Evolutionary conservation across 1,140 invertebrate genomes (phyloP).

Genomic region (Drosophila lacertosa): DNA sequence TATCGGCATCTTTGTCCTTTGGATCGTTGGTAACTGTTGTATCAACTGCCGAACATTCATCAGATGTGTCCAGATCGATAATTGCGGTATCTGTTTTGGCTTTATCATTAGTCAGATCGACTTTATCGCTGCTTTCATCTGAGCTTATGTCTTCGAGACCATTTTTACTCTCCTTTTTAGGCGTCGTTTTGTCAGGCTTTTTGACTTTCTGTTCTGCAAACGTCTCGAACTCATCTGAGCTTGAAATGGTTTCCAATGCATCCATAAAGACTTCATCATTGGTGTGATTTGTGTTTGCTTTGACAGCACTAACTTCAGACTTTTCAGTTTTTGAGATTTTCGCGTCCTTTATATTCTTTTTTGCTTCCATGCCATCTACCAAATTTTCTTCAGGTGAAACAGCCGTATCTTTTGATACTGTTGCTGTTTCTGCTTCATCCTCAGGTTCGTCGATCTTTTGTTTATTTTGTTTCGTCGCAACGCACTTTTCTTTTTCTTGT

Average conservation of each 20-base stretch:
- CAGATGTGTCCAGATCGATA: slow-evolving; percentile 27
- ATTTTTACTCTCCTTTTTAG: slow-evolving; percentile 7
- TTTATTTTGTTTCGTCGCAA: neutral
- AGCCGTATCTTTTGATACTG: neutral
- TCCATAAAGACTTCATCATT: slow-evolving; percentile 57
- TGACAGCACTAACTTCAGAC: neutral
- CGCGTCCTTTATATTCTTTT: neutral
- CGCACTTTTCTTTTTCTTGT: neutral
- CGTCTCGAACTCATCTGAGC: slow-evolving; percentile 51
- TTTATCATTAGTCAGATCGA: slow-evolving; percentile 1
- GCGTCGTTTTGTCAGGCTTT: neutral
- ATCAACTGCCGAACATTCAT: slow-evolving; percentile 8
- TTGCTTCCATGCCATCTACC: neutral
- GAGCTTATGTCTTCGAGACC: slow-evolving; percentile 54
- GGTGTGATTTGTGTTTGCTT: slow-evolving; percentile 1
- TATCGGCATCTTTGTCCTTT: neutral
- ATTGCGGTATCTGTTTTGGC: neutral
- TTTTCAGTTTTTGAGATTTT: neutral
- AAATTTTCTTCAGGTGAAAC: slow-evolving; percentile 3
- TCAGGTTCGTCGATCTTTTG: neutral
- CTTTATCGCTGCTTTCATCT: slow-evolving; percentile 32
- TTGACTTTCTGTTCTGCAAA: neutral
- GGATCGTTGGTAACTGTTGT: neutral
- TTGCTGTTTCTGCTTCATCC: neutral
- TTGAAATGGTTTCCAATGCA: slow-evolving; percentile 61